These are phyloP conservation scores for Nasonia vitripennis DNA, from an alignment of 1,140 invertebrate species.

Conservation along the genomic window DNA sequence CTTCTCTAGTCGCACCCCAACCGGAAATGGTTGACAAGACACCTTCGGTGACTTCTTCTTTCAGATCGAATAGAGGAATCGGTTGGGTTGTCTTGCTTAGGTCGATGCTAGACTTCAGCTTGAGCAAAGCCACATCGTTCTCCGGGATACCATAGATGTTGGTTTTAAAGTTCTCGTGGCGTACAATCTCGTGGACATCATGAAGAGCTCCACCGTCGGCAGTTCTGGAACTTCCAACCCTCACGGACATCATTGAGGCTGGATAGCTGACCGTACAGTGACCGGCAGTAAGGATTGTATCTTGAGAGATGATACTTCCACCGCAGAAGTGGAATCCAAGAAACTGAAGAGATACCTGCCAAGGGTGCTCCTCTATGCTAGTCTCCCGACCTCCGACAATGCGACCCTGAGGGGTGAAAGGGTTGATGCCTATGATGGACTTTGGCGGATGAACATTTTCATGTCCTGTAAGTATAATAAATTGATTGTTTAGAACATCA, in stretches of 20 bases:
- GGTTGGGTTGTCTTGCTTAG: constrained; percentile 75
- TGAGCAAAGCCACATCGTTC: constrained; percentile 80
- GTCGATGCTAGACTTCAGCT: constrained; percentile 73
- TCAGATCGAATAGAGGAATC: constrained; percentile 66
- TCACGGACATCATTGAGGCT: neutral
- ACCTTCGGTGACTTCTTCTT: constrained; percentile 39
- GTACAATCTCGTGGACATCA: constrained; percentile 36
- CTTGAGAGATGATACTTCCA: constrained; percentile 75
- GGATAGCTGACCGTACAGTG: constrained; percentile 69
- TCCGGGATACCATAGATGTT: constrained; percentile 66
- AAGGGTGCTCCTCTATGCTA: constrained; percentile 75
- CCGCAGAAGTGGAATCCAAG: constrained; percentile 77
- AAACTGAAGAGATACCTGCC: constrained; percentile 77
- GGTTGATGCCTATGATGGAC: constrained; percentile 19
- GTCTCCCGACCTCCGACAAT: constrained; percentile 76
- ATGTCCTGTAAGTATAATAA: neutral
- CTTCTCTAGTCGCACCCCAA: constrained; percentile 55
- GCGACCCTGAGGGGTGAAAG: constrained; percentile 62
- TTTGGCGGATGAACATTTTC: neutral
- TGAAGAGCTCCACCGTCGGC: constrained; percentile 46
- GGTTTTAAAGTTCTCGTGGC: constrained; percentile 38
- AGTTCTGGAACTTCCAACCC: constrained; percentile 7
- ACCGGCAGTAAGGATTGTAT: constrained; percentile 76
- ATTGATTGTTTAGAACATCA: neutral
- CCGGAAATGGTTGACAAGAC: constrained; percentile 53